Base-by-base conservation (phyloP, 92 coral and sea anemone species). In the Epizoanthus illoricatus region DNA sequence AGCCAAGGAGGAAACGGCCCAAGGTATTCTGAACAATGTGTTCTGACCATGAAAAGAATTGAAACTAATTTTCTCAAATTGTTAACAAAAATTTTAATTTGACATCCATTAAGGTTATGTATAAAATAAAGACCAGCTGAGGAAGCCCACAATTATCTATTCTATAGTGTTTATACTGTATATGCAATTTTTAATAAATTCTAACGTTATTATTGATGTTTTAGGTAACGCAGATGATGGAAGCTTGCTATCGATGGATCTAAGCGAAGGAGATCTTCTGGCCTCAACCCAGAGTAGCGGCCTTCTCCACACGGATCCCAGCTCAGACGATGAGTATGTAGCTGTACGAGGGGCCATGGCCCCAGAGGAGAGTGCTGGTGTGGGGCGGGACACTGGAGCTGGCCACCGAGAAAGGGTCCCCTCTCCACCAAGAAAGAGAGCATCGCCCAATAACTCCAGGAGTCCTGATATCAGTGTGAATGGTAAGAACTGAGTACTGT, bases 301-400 rank as follows among this genome's bases (percentile, higher is more conserved):
- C 65, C 36, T 70, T 10, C 41, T 66, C 4, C 67, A 78, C 16
- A 64, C 82, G 7, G 82, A 78, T n/a, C 60, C 82, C 11, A 78
- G 82, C 82, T 78, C 82, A 43, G 82, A 78, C 2, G 82, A 78
- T 9, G 82, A 78, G 61, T 78, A 63, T 13, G 70, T 78, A 56
- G 82, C 82, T 0, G 82, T 78, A 13, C 82, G 82, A 42, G 82
- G 82, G 13, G 82, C 71, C 61, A 23, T 78, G 82, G 82, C 82
- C 72, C 72, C 82, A 11, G 82, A 78, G 72, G 72, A 78, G 59
- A 78, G 65, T 42, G 82, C 71, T 78, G 82, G 82, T 23, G 82
- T 78, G 41, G 82, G 82, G 21, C 82, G 82, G 72, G 82, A 78
- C 71, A 78, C 82, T 2, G 82, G 82, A 78, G 82, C 61, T 15